phyloP scores from a whole-genome alignment of 2,113 vertebrate species.

The Rana temporaria region DNA sequence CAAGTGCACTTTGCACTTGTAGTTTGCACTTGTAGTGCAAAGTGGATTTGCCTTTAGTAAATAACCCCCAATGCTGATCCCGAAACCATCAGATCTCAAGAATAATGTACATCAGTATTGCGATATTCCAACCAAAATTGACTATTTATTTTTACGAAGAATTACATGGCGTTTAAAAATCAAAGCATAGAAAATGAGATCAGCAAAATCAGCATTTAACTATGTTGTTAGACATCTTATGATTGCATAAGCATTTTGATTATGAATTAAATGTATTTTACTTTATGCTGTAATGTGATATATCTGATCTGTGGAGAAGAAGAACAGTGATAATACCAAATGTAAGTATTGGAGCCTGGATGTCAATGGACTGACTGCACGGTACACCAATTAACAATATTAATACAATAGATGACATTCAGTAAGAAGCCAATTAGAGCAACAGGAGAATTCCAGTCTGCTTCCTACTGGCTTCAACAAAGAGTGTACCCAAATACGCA shows the following conservation, averaged over 20 bases:
- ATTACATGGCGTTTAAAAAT: too few relatives aligned
- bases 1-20: too few relatives aligned
- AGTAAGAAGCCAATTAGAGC: slow-evolving; percentile 27
- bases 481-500: slow-evolving; percentile 34
- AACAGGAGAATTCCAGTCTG: slow-evolving; percentile 16
- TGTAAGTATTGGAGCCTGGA: slow-evolving; percentile 25
- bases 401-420: slow-evolving; percentile 41
- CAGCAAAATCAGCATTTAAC: too few relatives aligned
- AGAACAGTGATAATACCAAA: slow-evolving; percentile 16
- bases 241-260: not conserved
- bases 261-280: not conserved
- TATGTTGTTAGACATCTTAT: not conserved
- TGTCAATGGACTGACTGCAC: slow-evolving; percentile 26
- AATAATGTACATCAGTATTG: too few relatives aligned
- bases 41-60: too few relatives aligned
- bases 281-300: slow-evolving; percentile 18
- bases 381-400: slow-evolving; percentile 33
- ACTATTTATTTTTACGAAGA: too few relatives aligned
- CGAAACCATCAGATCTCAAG: too few relatives aligned
- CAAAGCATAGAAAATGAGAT: too few relatives aligned
- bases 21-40: too few relatives aligned
- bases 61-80: too few relatives aligned
- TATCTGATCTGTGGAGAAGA: not conserved
- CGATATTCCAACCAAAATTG: too few relatives aligned
- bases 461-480: slow-evolving; percentile 44